Evolutionary conservation across 2,797 vertebrate genomes (phyloP).

Genomic region (Coendou prehensilis): DNA sequence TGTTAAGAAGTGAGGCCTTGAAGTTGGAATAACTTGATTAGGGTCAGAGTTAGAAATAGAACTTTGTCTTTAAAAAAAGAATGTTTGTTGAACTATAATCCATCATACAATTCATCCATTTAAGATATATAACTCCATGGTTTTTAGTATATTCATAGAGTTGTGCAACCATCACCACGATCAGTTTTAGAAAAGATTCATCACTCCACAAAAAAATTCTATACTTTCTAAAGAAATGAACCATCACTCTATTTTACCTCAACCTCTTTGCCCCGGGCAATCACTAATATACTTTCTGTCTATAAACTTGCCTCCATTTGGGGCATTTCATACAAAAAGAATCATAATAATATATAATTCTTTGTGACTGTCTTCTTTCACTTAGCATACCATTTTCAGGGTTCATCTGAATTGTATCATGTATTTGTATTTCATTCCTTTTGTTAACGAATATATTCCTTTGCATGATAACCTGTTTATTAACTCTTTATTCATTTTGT

Average conservation of each 20-base stretch:
- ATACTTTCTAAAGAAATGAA: background rate
- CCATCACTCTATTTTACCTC: background rate
- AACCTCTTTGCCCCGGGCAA: background rate
- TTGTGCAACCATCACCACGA: background rate
- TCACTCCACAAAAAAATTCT: background rate
- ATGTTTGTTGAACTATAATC: background rate
- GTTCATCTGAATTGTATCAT: background rate
- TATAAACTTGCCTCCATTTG: background rate
- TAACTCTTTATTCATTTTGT: background rate
- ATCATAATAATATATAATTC: background rate
- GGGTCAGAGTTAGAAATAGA: background rate
- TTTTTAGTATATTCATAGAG: background rate
- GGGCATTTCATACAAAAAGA: background rate
- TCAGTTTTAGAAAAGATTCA: background rate
- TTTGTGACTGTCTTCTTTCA: background rate
- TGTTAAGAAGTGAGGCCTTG: background rate
- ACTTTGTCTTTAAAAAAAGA: background rate
- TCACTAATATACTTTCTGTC: background rate
- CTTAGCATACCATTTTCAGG: background rate
- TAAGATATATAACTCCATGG: background rate
- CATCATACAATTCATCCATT: background rate
- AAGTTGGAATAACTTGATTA: background rate
- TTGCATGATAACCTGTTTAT: background rate
- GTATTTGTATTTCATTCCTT: background rate
- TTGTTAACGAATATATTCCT: background rate